Percentiles rank a stretch among this genome's conserved stretches.
Conservation (phyloP, 2,113 vertebrate species). For the Carollia perspicillata region DNA sequence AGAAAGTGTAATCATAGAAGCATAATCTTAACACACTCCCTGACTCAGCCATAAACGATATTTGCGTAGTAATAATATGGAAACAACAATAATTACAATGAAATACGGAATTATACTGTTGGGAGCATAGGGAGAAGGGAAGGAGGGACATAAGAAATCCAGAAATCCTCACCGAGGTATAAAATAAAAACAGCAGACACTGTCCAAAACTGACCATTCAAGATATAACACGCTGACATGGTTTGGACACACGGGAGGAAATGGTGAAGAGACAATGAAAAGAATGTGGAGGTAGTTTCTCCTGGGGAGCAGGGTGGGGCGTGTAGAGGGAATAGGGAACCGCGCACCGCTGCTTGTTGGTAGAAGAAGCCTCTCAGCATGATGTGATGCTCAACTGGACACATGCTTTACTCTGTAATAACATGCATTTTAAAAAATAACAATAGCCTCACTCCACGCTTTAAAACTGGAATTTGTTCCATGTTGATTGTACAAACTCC, state of each 20-base stretch:
- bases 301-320: too few relatives aligned
- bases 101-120: background rate
- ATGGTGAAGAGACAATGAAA: background rate
- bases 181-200: background rate
- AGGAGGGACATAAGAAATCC: background rate
- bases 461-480: background rate
- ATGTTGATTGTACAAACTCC: background rate
- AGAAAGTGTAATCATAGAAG: background rate
- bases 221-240: background rate
- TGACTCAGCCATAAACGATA: background rate
- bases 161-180: background rate
- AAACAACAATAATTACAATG: background rate
- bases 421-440: background rate
- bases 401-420: background rate
- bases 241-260: background rate
- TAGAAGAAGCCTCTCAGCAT: background rate
- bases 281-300: background rate
- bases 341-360: background rate
- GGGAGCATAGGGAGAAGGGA: background rate
- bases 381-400: background rate
- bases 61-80: background rate
- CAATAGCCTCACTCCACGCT: background rate
- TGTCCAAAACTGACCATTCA: background rate
- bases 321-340: accelerated
- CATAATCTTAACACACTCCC: background rate